Conservation (phyloP, 2,113 vertebrate species). For the Sinocyclocheilus grahami region DNA sequence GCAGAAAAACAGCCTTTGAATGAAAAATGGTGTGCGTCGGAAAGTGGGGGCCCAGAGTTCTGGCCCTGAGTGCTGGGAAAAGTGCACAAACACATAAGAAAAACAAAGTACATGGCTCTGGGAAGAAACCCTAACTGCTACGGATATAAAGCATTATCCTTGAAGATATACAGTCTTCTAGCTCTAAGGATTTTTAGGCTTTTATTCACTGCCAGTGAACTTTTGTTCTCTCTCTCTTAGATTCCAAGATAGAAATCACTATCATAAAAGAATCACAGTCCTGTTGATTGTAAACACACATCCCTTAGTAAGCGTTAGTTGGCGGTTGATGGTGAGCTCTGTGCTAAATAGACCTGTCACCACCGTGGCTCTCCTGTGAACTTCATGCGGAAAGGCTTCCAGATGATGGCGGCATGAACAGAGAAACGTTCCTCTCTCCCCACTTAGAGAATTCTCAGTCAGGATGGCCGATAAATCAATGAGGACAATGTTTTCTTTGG, state of each 20-base stretch:
- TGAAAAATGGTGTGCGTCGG: not conserved
- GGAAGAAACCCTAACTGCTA: not conserved
- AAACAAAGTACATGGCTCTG: conserved; percentile 21
- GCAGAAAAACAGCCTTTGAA: conserved; percentile 27
- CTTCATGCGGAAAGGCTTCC: conserved; percentile 41
- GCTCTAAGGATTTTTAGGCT: not conserved
- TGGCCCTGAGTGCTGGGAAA: not conserved
- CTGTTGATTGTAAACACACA: conserved; percentile 13
- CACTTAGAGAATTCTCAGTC: conserved; percentile 14
- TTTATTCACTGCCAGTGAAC: conserved; percentile 22
- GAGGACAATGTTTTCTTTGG: conserved; percentile 47
- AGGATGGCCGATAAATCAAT: conserved; percentile 44
- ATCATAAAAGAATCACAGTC: not conserved
- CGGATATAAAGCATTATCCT: conserved; percentile 14
- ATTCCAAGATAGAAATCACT: conserved; percentile 4
- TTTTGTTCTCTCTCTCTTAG: conserved; percentile 12
- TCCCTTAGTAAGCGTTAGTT: not conserved
- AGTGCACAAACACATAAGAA: not conserved
- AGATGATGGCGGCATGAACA: conserved; percentile 47
- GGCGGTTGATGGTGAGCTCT: conserved; percentile 21
- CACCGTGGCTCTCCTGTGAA: conserved; percentile 42
- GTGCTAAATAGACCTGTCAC: conserved; percentile 43
- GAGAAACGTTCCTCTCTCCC: not conserved
- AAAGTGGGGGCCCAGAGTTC: conserved; percentile 11
- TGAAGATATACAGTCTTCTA: conserved; percentile 22